Conservation (phyloP, 2,113 vertebrate species). For the Thunnus maccoyii region DNA sequence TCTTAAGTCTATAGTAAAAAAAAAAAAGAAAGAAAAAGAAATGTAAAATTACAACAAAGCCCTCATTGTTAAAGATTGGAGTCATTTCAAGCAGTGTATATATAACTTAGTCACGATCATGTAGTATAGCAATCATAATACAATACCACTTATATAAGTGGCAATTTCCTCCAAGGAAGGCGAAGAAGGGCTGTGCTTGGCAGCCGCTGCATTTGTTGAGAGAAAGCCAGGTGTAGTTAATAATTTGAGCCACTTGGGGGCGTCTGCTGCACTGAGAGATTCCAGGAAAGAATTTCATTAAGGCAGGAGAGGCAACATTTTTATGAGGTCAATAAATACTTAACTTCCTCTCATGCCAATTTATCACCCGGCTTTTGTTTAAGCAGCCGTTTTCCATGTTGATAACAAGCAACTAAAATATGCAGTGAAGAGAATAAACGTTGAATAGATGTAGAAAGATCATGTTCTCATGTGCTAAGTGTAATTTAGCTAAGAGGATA, state of each 20-base stretch:
- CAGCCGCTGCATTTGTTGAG: slow-evolving; percentile 51
- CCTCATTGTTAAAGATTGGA: slow-evolving; percentile 21
- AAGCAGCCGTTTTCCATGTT: slow-evolving; percentile 69
- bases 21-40: neutral
- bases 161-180: slow-evolving; percentile 75
- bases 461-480: neutral
- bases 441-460: slow-evolving; percentile 34
- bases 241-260: slow-evolving; percentile 60
- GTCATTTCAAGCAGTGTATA: slow-evolving; percentile 45
- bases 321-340: slow-evolving; percentile 85
- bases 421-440: slow-evolving; percentile 33
- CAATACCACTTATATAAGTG: slow-evolving; percentile 75
- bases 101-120: slow-evolving; percentile 61
- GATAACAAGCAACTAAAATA: slow-evolving; percentile 64
- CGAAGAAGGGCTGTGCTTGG: slow-evolving; percentile 49
- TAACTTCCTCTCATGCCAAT: slow-evolving; percentile 81
- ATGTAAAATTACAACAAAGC: slow-evolving; percentile 22
- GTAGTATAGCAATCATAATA: slow-evolving; percentile 68
- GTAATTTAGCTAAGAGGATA: slow-evolving; percentile 15
- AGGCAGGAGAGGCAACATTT: slow-evolving; percentile 74
- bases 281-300: slow-evolving; percentile 74
- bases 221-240: slow-evolving; percentile 46
- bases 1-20: slow-evolving; percentile 15
- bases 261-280: slow-evolving; percentile 49
- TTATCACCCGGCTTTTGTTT: slow-evolving; percentile 77